These are phyloP conservation scores for Diarsia brunnea DNA, from an alignment of 2,888 invertebrate genomes.

Conservation along the genomic window DNA sequence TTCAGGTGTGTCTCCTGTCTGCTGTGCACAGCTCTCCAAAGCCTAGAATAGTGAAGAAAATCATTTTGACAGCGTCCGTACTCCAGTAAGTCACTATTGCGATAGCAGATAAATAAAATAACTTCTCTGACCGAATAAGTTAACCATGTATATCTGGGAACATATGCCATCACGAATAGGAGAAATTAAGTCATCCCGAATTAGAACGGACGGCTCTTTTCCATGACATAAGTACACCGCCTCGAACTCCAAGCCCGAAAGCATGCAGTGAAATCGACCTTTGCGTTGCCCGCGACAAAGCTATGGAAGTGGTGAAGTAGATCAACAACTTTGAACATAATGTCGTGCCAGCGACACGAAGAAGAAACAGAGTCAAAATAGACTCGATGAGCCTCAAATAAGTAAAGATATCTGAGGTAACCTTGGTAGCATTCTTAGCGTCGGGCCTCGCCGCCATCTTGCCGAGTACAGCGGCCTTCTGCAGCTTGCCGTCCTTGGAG, in stretches of 20 bases:
- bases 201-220: background rate
- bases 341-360: background rate
- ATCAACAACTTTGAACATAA: background rate
- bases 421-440: slow-evolving; percentile 81
- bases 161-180: background rate
- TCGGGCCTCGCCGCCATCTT: slow-evolving; percentile 76
- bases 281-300: background rate
- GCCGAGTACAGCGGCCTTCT: slow-evolving; percentile 80
- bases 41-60: slow-evolving; percentile 69
- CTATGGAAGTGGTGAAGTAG: background rate
- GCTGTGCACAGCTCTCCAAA: slow-evolving; percentile 82
- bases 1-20: slow-evolving; percentile 80
- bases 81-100: background rate
- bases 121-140: background rate
- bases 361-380: background rate
- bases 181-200: background rate
- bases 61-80: background rate
- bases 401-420: background rate
- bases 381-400: background rate
- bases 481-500: slow-evolving; percentile 86
- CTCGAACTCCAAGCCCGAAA: background rate
- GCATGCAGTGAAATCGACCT: background rate
- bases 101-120: background rate
- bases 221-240: background rate
- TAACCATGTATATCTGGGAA: background rate